Base-by-base conservation (phyloP, 64 coral and sea anemone species). In the Acropora yongei region DNA sequence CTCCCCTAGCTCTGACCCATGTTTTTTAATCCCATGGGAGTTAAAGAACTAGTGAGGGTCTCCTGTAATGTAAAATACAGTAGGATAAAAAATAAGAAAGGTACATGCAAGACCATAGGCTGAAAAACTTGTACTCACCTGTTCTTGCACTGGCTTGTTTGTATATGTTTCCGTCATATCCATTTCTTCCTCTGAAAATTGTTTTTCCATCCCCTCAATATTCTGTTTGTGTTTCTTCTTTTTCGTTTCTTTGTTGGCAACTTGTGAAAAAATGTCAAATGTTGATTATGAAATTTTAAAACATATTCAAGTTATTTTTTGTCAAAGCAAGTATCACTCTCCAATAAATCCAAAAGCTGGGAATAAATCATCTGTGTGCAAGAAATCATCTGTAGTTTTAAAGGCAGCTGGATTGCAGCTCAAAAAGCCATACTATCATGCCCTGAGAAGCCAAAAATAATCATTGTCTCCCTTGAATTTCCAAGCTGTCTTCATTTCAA, bases 91-190 rank as follows among this genome's bases (percentile, higher is more conserved):
- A 55, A 55, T 30, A 10, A 55, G 10, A 1, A 55, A 13, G 10
- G 10, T 13, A 8, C 10, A 3, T 13, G 58, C 10, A 17, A 63
- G 6, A 13, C 10, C 17, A 67, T 67, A 14, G 1, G 14, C 4
- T 82, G 0, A 61, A 5, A 6, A 66, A 66, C 2, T n/a, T 12
- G 3, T 17, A 17, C 10, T 42, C 68, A 79, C 80, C 89, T 82
- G 50, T 60, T 82, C 71, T 53, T 71, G 42, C n/a, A 40, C 49
- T 50, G 91, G 91, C 63, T 67, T 75, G 43, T 93, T 83, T 73
- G 74, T 87, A 76, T 87, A 93, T 39, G 91, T 83, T 43, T 93
- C 91, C 91, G 87, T 79, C 12, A 93, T 57, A 87, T 93, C 91
- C 16, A 41, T 72, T 19, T 8, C 82, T 30, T 85, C 71, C 61